Evolutionary conservation across 2,888 invertebrate species (phyloP).

Genomic region (Oligia fasciuncula): DNA sequence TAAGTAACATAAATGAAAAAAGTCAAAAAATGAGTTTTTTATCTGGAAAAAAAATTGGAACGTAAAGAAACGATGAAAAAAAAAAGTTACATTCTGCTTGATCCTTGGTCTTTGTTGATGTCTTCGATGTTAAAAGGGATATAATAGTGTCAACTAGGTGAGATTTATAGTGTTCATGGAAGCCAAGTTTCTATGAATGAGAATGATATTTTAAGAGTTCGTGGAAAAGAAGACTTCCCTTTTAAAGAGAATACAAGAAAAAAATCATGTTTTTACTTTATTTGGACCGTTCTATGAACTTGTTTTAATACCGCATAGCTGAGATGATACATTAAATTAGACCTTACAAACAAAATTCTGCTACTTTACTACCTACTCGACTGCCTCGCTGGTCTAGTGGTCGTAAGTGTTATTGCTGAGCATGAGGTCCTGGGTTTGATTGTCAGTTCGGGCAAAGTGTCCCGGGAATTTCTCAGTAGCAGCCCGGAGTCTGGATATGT

Average conservation of each 20-base stretch:
- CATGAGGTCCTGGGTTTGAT: not conserved
- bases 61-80: not conserved
- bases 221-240: not conserved
- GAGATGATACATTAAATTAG: not conserved
- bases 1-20: not conserved
- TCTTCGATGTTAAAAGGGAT: constrained; percentile 8
- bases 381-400: not conserved
- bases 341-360: not conserved
- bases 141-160: constrained; percentile 1
- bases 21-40: not conserved
- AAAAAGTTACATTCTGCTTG: not conserved
- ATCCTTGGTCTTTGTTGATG: not conserved
- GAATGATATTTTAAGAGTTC: constrained; percentile 19
- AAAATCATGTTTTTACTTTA: not conserved
- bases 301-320: not conserved
- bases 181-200: constrained; percentile 17
- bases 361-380: not conserved
- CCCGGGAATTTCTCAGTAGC: not conserved
- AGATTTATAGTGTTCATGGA: constrained; percentile 22
- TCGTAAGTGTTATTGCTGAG: not conserved
- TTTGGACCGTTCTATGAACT: not conserved
- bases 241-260: not conserved
- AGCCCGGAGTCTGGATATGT: not conserved
- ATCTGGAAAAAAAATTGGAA: not conserved
- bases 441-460: not conserved